Conservation (phyloP, 2,113 vertebrate species). For the Eupsittula cactorum region DNA sequence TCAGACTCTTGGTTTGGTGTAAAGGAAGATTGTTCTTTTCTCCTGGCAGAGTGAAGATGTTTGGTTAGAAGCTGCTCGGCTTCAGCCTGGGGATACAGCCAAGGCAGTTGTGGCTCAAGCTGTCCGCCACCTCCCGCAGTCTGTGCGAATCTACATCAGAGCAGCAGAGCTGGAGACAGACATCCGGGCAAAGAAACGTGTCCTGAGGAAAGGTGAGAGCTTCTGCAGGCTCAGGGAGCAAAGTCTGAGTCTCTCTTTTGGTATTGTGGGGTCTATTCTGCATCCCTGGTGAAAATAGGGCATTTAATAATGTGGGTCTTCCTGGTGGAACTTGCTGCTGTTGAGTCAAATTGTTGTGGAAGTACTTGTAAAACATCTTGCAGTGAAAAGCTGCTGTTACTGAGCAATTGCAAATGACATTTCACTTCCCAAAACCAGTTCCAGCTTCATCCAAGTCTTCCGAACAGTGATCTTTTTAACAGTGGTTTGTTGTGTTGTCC, state of each 20-base stretch:
- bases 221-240: not conserved
- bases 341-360: not conserved
- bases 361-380: not conserved
- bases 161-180: slow-evolving; percentile 97
- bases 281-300: not conserved
- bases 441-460: not conserved
- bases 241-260: too few species aligned
- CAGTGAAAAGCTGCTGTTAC: not conserved
- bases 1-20: not conserved
- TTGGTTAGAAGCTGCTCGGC: slow-evolving; percentile 94
- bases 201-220: slow-evolving; percentile 91
- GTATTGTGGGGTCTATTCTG: not conserved
- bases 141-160: slow-evolving; percentile 95
- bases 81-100: slow-evolving; percentile 96
- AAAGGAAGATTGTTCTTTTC: not conserved
- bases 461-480: not conserved
- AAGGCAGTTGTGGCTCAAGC: slow-evolving; percentile 98
- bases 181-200: slow-evolving; percentile 94
- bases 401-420: not conserved
- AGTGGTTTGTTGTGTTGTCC: not conserved
- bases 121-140: slow-evolving; percentile 93
- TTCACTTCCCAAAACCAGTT: not conserved
- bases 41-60: slow-evolving; percentile 92
- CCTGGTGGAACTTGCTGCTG: not conserved
- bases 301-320: not conserved